phyloP scores from a whole-genome alignment of 2,797 vertebrate genomes.

The Arremon aurantiirostris region DNA sequence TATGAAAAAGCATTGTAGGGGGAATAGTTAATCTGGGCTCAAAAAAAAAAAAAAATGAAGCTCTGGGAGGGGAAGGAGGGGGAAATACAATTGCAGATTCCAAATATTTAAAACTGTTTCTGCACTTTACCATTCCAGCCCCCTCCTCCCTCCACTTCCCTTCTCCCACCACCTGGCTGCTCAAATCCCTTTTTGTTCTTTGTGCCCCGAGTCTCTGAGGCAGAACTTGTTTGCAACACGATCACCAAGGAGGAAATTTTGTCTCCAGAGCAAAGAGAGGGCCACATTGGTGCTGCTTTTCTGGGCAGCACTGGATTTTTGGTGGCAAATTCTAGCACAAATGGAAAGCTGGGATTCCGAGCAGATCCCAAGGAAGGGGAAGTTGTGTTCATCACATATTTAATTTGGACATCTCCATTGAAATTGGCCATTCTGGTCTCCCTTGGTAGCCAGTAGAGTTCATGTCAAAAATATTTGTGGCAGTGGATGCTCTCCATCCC shows the following conservation, averaged over 20 bases:
- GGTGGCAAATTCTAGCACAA: neutral
- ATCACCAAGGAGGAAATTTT: slow-evolving; percentile 2
- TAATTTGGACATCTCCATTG: neutral
- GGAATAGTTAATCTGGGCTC: slow-evolving; percentile 56
- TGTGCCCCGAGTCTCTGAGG: neutral
- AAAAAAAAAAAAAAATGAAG: neutral
- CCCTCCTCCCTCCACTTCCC: neutral
- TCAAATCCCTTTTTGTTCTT: slow-evolving; percentile 52
- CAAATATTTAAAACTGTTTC: slow-evolving; percentile 64
- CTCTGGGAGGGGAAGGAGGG: neutral
- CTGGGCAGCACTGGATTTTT: neutral
- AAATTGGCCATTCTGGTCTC: neutral
- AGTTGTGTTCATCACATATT: neutral
- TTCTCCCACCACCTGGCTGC: neutral
- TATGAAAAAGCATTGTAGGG: slow-evolving; percentile 64
- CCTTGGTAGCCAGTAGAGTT: neutral
- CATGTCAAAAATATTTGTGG: neutral
- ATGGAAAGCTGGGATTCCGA: neutral
- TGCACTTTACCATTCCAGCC: neutral
- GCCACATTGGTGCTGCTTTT: neutral
- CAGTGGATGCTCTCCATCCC: too few relatives aligned
- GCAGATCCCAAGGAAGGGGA: neutral
- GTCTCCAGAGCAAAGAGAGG: neutral
- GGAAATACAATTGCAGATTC: slow-evolving; percentile 52
- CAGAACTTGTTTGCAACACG: slow-evolving; percentile 17